Evolutionary conservation across 37 sponge, comb jelly and placozoan species (phyloP), one percentile per base, ranked within the genome.

Genomic region (Hormiphora californensis): DNA sequence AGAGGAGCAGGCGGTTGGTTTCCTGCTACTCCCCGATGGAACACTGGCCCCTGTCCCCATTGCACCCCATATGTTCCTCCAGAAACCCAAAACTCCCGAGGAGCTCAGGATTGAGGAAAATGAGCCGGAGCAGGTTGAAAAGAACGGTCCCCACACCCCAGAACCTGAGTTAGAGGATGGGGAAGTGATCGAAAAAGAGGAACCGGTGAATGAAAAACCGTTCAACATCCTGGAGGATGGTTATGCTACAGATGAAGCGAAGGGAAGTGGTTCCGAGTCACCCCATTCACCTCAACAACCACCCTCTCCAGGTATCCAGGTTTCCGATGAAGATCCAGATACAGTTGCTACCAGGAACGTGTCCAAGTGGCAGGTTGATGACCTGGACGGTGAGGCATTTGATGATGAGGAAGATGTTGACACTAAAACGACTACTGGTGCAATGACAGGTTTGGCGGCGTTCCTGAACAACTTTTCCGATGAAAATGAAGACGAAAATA

Each of bases 371-470:
- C 35, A 73, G 9, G 46, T 43, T 1, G 35, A 73, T 41, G 40
- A 41, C 38, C 19, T 28, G 4, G 59, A 4, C 25, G 11, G 22
- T 28, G 43, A 39, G 40, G 81, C 40, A 73, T 22, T 73, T 73
- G 81, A 73, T 73, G 81, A 46, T 40, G 81, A 73, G 35, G 81
- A 33, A 73, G 81, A 73, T 73, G 81, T 1, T 3, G 81, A 73
- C 19, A 46, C 43, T 9, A 33, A 33, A 40, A 23, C 81, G 21
- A 46, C 23, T 22, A 73, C 40, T 23, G 21, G 46, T 27, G 81
- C 46, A 43, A 73, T 73, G 81, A 73, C 81, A 27, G 81, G 81
- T 41, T 46, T 73, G 5, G 81, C 81, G 5, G 40, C 81, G 43
- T 41, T 43, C 44, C 41, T 73, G 40, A 28, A 73, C 25, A 73